Base-by-base conservation (phyloP, 2,888 invertebrate genomes). In the Entomobrya proxima region DNA sequence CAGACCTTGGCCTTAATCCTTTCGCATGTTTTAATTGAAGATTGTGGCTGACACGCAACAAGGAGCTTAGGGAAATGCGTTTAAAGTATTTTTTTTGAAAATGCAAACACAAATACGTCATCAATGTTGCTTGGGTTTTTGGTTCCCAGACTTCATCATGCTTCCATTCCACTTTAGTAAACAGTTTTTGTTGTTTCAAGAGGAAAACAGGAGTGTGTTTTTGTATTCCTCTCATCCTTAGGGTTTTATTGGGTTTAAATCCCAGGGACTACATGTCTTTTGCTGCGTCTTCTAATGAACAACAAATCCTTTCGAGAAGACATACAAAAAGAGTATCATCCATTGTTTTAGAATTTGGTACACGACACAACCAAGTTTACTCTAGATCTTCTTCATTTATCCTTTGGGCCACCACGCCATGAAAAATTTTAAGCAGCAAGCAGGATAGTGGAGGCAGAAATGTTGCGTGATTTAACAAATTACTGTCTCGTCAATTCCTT, bases 381-480 rank as follows among this genome's bases (percentile, higher is more conserved):
- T n/a, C n/a, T n/a, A n/a, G n/a, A n/a, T n/a, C n/a, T n/a, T n/a
- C n/a, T n/a, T n/a, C n/a, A n/a, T n/a, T n/a, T n/a, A n/a, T n/a
- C n/a, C n/a, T n/a, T n/a, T n/a, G n/a, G n/a, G n/a, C n/a, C n/a
- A n/a, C n/a, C n/a, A n/a, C 18, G 9, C 52, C 55, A 58, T 2
- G 5, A 24, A 52, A 52, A 52, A n/a, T n/a, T 21, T 52, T 4
- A 52, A 21, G 55, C 5, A 58, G 55, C 18, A 52, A 52, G n/a
- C n/a, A n/a, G n/a, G n/a, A n/a, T n/a, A n/a, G n/a, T 58, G 55
- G 55, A 58, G n/a, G n/a, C n/a, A n/a, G n/a, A n/a, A n/a, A n/a
- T 58, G 55, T 58, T 58, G 55, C 55, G 55, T 58, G 55, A 58
- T 58, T 58, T 58, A 58, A 15, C 55, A 58, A 58, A 58, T 58